Evolutionary conservation across 2,797 vertebrate genomes (phyloP).

Genomic region (Crypturellus tataupa): DNA sequence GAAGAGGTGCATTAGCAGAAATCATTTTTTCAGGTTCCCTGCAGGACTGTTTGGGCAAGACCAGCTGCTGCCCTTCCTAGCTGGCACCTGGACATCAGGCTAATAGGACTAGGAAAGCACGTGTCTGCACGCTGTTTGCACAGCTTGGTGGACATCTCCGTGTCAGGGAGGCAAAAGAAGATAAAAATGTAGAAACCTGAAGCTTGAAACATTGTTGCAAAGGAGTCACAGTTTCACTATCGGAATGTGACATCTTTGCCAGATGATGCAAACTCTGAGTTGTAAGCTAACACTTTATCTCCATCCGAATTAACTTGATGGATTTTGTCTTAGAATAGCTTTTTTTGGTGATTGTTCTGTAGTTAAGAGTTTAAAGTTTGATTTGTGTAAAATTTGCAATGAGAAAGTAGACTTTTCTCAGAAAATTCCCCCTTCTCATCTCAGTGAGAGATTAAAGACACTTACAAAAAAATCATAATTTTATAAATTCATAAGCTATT

Average conservation of each 20-base stretch:
- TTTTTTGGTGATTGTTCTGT: not conserved
- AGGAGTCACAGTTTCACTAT: not conserved
- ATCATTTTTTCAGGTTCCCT: no score
- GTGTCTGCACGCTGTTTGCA: not conserved
- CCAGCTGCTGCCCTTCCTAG: not conserved
- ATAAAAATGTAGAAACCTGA: not conserved
- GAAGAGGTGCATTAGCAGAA: not conserved
- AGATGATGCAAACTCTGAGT: not conserved
- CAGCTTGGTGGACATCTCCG: not conserved
- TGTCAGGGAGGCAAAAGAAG: not conserved
- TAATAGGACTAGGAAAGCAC: not conserved
- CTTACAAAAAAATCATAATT: not conserved
- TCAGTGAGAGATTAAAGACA: constrained; percentile 18
- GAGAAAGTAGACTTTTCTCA: not conserved
- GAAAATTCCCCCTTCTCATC: not conserved
- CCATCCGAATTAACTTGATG: not conserved
- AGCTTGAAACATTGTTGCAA: not conserved
- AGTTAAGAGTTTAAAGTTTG: constrained; percentile 22
- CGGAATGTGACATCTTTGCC: not conserved
- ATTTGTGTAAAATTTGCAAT: not conserved
- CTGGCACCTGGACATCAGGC: not conserved
- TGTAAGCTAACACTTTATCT: not conserved
- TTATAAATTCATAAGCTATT: no score
- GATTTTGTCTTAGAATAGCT: constrained; percentile 31
- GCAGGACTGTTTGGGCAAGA: not conserved